Evolutionary conservation across 2,113 vertebrate genomes (phyloP).

Genomic region (Lipophrys pholis): DNA sequence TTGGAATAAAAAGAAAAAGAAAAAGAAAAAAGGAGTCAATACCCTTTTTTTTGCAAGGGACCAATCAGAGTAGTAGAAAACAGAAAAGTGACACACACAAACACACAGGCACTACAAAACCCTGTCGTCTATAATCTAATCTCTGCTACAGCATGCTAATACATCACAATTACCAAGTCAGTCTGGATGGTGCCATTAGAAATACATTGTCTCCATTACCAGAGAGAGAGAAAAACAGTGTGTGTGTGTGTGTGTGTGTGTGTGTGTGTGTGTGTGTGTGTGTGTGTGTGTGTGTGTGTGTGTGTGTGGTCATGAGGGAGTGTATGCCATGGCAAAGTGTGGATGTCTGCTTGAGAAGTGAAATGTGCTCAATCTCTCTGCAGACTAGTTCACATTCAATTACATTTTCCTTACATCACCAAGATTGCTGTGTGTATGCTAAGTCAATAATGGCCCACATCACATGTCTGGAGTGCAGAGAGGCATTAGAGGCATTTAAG

Average conservation of each 20-base stretch:
- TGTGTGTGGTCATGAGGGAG: neutral
- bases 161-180: slow-evolving; percentile 74
- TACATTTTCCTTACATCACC: slow-evolving; percentile 67
- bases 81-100: slow-evolving; percentile 25
- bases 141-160: slow-evolving; percentile 64
- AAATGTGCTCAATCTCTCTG: slow-evolving; percentile 51
- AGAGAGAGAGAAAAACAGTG: neutral
- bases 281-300: neutral
- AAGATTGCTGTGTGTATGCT: slow-evolving; percentile 37
- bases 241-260: neutral
- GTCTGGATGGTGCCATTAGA: slow-evolving; percentile 71
- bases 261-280: neutral
- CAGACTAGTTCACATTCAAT: slow-evolving; percentile 73
- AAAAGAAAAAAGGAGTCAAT: slow-evolving; percentile 50
- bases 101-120: slow-evolving; percentile 27
- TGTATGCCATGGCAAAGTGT: slow-evolving; percentile 19
- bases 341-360: slow-evolving; percentile 48
- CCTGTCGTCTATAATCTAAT: slow-evolving; percentile 73
- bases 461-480: slow-evolving; percentile 51
- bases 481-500: slow-evolving; percentile 48
- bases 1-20: slow-evolving; percentile 46
- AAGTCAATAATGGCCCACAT: slow-evolving; percentile 67
- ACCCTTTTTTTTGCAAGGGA: slow-evolving; percentile 43
- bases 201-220: slow-evolving; percentile 74
- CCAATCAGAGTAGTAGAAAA: slow-evolving; percentile 51